These are phyloP conservation scores for Opisthograptis luteolata DNA, from an alignment of 2,888 invertebrate species.

Conservation along the genomic window DNA sequence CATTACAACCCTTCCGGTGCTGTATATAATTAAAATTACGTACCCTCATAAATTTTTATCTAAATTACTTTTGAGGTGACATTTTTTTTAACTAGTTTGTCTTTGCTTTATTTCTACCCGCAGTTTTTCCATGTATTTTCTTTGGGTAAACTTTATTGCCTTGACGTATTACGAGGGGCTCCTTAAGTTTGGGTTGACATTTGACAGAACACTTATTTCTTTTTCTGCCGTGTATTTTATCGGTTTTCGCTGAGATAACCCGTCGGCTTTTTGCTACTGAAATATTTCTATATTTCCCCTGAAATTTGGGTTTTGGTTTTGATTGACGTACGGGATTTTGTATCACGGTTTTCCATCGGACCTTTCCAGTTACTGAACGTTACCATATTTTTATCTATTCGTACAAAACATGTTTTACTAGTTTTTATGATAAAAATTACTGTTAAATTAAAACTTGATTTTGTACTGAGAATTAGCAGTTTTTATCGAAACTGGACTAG, in stretches of 20 bases:
- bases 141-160: constrained; percentile 42
- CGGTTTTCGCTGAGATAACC: constrained; percentile 27
- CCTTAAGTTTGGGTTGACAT: constrained; percentile 51
- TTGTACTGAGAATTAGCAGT: too few species aligned
- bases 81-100: constrained; percentile 2
- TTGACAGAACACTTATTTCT: constrained; percentile 50
- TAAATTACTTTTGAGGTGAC: constrained; percentile 16
- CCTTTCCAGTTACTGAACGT: not conserved
- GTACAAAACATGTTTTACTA: too few species aligned
- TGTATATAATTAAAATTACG: constrained; percentile 33
- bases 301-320: constrained; percentile 5
- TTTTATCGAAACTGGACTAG: too few species aligned
- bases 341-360: not conserved
- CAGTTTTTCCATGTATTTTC: constrained; percentile 19
- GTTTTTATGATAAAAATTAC: too few species aligned
- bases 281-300: constrained; percentile 13
- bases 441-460: too few species aligned
- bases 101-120: constrained; percentile 10
- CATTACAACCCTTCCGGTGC: constrained; percentile 17
- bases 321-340: constrained; percentile 14
- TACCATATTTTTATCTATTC: too few species aligned
- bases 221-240: constrained; percentile 35
- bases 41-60: constrained; percentile 25
- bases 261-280: constrained; percentile 10
- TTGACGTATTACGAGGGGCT: constrained; percentile 42